Percentiles rank a stretch among this genome's conserved stretches.
These are phyloP conservation scores for Smutsia gigantea DNA, from an alignment of 2,797 vertebrate genomes.

Conservation along the genomic window DNA sequence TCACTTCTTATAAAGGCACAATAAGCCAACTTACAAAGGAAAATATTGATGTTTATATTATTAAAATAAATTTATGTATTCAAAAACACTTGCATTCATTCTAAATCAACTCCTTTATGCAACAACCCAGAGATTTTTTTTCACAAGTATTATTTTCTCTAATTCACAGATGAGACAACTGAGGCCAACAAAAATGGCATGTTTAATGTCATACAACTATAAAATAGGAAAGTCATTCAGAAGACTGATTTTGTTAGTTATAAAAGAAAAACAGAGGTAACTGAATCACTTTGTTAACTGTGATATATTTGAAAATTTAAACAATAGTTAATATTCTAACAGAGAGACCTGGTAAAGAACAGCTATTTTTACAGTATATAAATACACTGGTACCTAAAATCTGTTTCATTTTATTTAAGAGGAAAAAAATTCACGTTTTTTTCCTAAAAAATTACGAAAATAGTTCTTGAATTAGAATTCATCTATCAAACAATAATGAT, in stretches of 20 bases:
- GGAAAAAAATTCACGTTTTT: not conserved
- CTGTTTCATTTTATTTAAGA: constrained; percentile 26
- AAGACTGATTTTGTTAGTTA: constrained; percentile 27
- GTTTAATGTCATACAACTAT: not conserved
- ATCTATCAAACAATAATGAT: not conserved
- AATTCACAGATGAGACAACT: not conserved
- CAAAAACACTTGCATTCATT: not conserved
- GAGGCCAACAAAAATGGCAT: not conserved
- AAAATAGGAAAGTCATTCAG: not conserved
- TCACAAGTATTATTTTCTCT: not conserved
- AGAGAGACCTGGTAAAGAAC: constrained; percentile 1
- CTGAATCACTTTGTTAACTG: constrained; percentile 48
- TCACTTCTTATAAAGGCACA: constrained; percentile 32
- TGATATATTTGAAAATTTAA: constrained; percentile 37
- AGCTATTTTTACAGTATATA: not conserved
- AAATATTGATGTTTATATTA: not conserved
- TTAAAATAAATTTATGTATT: not conserved
- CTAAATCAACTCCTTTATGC: not conserved
- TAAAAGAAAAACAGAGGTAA: not conserved
- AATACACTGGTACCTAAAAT: not conserved
- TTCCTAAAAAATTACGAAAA: not conserved
- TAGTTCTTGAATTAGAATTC: constrained; percentile 14
- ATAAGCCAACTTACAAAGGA: constrained; percentile 40
- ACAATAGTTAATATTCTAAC: not conserved
- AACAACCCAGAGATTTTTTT: too few species aligned